Evolutionary conservation across 2,113 vertebrate genomes (phyloP).

Genomic region (Dicentrarchus labrax): DNA sequence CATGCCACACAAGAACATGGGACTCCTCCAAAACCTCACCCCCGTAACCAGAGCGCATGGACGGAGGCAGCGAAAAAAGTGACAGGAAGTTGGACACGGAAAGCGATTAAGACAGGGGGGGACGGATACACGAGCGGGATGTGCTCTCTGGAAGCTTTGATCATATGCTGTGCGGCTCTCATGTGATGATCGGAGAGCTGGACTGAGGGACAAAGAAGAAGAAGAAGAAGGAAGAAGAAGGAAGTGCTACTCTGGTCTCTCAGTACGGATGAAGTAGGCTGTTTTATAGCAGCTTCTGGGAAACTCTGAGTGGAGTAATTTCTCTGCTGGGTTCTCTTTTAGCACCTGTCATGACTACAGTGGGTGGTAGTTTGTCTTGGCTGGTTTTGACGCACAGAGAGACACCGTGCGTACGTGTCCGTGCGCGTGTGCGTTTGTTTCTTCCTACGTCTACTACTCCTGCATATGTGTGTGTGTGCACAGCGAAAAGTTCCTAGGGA

Average conservation of each 20-base stretch:
- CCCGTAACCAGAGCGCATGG: conserved; percentile 38
- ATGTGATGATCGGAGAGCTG: not conserved
- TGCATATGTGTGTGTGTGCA: conserved; percentile 28
- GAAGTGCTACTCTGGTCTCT: conserved; percentile 13
- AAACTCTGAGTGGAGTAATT: conserved; percentile 53
- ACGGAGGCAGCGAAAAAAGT: conserved; percentile 16
- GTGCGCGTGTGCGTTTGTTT: conserved; percentile 17
- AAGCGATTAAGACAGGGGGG: not conserved
- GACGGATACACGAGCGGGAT: not conserved
- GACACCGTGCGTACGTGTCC: conserved; percentile 8
- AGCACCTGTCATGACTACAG: conserved; percentile 74
- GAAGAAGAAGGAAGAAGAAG: not conserved
- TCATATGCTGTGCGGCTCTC: conserved; percentile 1
- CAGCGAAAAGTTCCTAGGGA: conserved; percentile 24
- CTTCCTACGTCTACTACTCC: not conserved
- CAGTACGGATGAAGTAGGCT: conserved; percentile 29
- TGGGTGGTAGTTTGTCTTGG: conserved; percentile 67
- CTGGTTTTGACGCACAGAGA: conserved; percentile 45
- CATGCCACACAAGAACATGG: conserved; percentile 63
- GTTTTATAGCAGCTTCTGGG: conserved; percentile 33
- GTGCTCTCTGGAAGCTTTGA: conserved; percentile 14
- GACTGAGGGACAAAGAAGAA: not conserved
- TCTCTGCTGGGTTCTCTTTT: conserved; percentile 60
- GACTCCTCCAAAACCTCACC: conserved; percentile 57
- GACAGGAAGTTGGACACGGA: conserved; percentile 24